Evolutionary conservation across 1,140 invertebrate species (phyloP), one percentile per base, ranked within the genome.

Genomic region (Oncopodura yosiiana): DNA sequence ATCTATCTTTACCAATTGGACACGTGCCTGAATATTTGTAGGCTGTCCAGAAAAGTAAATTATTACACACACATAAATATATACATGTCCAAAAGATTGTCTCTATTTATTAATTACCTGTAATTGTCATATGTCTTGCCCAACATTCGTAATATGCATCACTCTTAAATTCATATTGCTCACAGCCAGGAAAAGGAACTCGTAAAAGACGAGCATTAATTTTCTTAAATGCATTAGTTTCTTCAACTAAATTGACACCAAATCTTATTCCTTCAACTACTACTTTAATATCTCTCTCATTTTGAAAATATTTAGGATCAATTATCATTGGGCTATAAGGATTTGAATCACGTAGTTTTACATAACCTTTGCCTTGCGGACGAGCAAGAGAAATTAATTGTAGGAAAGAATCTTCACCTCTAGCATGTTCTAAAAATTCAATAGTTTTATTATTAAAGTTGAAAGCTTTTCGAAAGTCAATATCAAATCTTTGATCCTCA

Each of bases 1-100:
- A 30, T 3, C 3, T 41, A 39, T 61, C 52, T 30, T 39, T 53
- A 21, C 60, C 60, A 37, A 58, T 58, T 5, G 60, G 60, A 5
- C 46, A 51, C 5, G 60, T 61, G 14, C 39, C 52, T 16, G 44
- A 50, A 39, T 61, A 61, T 41, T 61, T 61, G 38, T 54, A 61
- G 0, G 56, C 57, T n/a, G 57, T n/a, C n/a, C n/a, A n/a, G n/a
- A n/a, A n/a, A n/a, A n/a, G n/a, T n/a, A n/a, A n/a, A n/a, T n/a
- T 9, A 34, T 9, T 34, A 8, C 8, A 8, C 8, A 34, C 8
- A 34, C 32, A 34, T n/a, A 34, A 34, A 8, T 8, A 9, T 34
- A 9, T 34, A 9, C 8, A n/a, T n/a, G 8, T n/a, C 32, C 32
- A 8, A 34, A 34, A 9, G n/a, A 9, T 34, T 34, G n/a, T n/a